phyloP scores from a whole-genome alignment of 1,140 invertebrate species.

The Penaeus japonicus region DNA sequence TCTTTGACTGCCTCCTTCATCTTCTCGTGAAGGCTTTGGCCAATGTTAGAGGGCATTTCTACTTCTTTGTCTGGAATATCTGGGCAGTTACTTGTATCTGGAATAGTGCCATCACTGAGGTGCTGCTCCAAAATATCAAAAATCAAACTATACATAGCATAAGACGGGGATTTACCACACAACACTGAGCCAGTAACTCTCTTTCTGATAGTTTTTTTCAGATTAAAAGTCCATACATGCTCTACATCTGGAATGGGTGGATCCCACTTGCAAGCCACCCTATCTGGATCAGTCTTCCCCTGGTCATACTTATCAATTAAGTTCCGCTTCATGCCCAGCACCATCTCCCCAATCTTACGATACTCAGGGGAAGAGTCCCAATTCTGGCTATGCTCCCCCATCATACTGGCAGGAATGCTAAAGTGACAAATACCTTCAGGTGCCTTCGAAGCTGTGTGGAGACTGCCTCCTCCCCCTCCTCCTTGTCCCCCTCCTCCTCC shows the following conservation, averaged over 20 bases:
- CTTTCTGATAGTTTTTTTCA: neutral
- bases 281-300: neutral
- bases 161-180: neutral
- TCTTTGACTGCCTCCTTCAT: conserved; percentile 16
- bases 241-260: neutral
- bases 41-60: conserved; percentile 11
- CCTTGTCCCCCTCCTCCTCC: neutral
- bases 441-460: neutral
- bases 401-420: conserved; percentile 29
- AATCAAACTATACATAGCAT: conserved; percentile 1
- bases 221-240: conserved; percentile 27
- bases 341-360: neutral
- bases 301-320: neutral
- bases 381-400: conserved; percentile 26
- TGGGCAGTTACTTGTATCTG: neutral
- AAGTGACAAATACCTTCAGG: conserved; percentile 37
- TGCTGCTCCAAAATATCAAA: conserved; percentile 8
- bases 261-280: neutral
- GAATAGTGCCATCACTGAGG: neutral
- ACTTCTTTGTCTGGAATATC: no score
- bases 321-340: neutral
- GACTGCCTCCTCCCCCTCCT: neutral
- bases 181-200: neutral
- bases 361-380: conserved; percentile 18
- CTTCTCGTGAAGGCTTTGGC: conserved; percentile 13